Evolutionary conservation across 1,140 invertebrate genomes (phyloP).

Genomic region (Papilio polytes): DNA sequence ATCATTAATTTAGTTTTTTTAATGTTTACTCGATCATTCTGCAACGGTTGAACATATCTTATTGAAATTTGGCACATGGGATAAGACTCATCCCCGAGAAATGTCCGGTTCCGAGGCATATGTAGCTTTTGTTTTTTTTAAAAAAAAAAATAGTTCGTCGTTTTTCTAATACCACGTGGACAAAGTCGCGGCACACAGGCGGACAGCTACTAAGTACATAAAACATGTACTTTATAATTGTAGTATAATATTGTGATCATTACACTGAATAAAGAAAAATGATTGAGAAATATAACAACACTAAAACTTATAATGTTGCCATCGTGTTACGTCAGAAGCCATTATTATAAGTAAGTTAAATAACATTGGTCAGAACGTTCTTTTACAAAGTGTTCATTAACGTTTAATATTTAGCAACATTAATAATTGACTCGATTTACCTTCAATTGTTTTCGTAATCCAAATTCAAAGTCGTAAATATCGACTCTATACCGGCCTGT

Average conservation of each 20-base stretch:
- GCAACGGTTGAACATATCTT: no score
- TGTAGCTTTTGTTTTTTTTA: no score
- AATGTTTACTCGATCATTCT: no score
- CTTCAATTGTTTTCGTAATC: constrained; percentile 26
- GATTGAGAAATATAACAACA: constrained; percentile 14
- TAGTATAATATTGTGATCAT: not conserved
- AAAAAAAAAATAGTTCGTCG: no score
- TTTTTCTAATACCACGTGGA: no score
- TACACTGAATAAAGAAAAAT: not conserved
- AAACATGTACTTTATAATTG: not conserved
- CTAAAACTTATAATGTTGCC: not conserved
- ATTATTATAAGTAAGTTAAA: constrained; percentile 17
- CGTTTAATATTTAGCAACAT: constrained; percentile 13
- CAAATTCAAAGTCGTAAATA: constrained; percentile 18
- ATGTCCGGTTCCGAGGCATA: no score
- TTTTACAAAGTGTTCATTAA: constrained; percentile 17
- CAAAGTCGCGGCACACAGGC: no score
- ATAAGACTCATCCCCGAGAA: no score
- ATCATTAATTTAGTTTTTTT: no score
- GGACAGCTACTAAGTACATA: no score
- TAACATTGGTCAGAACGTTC: constrained; percentile 3
- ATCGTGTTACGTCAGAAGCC: constrained; percentile 6
- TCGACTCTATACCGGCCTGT: not conserved
- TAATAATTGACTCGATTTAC: constrained; percentile 24
- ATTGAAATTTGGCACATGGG: no score